Percentiles rank a stretch among this genome's conserved stretches.
Evolutionary conservation across 37 sponge, comb jelly and placozoan genomes (phyloP).

Genomic region (Corticium candelabrum): DNA sequence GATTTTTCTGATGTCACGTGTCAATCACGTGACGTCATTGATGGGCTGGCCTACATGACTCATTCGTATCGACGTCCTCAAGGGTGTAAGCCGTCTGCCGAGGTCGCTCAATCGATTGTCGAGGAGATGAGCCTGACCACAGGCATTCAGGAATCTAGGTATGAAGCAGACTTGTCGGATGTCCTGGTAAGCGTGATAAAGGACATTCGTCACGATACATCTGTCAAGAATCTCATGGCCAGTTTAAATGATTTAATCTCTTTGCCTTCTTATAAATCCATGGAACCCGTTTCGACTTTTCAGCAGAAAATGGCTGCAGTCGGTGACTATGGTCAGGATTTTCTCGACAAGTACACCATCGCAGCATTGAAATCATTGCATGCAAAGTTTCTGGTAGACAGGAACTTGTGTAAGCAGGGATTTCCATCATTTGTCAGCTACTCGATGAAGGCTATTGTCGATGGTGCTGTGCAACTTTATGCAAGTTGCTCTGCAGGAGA

Average conservation of each 20-base stretch:
- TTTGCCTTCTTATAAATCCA: too few relatives aligned
- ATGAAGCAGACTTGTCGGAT: neutral
- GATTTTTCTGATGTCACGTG: too few relatives aligned
- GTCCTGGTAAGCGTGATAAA: neutral
- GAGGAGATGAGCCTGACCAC: neutral
- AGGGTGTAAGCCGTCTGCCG: too few relatives aligned
- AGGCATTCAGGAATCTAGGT: neutral
- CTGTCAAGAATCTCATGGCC: neutral
- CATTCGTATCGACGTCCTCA: neutral
- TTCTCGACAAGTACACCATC: too few relatives aligned
- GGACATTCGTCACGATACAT: neutral
- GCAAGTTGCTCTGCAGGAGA: neutral
- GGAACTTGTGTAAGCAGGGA: neutral
- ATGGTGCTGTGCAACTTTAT: neutral
- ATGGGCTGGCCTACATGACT: neutral
- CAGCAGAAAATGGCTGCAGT: neutral
- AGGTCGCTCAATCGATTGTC: neutral
- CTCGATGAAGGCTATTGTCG: neutral
- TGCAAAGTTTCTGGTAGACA: neutral
- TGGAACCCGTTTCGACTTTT: neutral
- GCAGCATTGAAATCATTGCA: too few relatives aligned
- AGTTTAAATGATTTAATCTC: neutral
- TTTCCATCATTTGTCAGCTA: neutral
- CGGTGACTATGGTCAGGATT: neutral
- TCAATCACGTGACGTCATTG: neutral